Evolutionary conservation across 2,113 vertebrate genomes (phyloP).

Genomic region (Anguilla rostrata): DNA sequence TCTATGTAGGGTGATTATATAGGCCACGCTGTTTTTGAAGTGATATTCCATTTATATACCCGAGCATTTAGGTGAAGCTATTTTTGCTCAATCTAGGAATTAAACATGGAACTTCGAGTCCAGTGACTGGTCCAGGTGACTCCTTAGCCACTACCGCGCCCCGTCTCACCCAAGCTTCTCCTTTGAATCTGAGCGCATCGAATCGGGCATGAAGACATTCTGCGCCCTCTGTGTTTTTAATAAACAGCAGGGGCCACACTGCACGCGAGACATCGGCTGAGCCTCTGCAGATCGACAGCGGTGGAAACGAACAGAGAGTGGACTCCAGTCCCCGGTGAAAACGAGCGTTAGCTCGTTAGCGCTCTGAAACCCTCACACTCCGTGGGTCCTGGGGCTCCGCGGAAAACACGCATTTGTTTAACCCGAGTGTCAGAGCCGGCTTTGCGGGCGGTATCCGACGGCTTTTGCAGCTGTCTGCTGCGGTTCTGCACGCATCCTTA

Average conservation of each 20-base stretch:
- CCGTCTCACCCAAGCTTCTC: neutral
- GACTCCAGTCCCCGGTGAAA: slow-evolving; percentile 32
- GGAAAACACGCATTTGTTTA: slow-evolving; percentile 52
- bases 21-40: neutral
- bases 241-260: neutral
- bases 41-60: neutral
- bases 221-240: slow-evolving; percentile 1
- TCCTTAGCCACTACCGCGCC: neutral
- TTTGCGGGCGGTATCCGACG: slow-evolving; percentile 19
- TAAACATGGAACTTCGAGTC: neutral
- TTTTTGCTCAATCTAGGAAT: neutral
- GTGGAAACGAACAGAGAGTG: neutral
- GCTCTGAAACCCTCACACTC: slow-evolving; percentile 36
- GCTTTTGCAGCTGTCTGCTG: neutral
- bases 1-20: no score
- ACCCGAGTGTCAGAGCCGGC: slow-evolving; percentile 37
- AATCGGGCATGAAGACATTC: neutral
- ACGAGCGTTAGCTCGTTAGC: slow-evolving; percentile 48
- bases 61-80: neutral
- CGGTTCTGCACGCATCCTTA: neutral
- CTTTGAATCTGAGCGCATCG: neutral
- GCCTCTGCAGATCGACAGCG: neutral
- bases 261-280: neutral
- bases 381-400: slow-evolving; percentile 23
- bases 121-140: neutral